Conservation (phyloP, 2,888 invertebrate genomes). For the Scotopteryx bipunctaria region DNA sequence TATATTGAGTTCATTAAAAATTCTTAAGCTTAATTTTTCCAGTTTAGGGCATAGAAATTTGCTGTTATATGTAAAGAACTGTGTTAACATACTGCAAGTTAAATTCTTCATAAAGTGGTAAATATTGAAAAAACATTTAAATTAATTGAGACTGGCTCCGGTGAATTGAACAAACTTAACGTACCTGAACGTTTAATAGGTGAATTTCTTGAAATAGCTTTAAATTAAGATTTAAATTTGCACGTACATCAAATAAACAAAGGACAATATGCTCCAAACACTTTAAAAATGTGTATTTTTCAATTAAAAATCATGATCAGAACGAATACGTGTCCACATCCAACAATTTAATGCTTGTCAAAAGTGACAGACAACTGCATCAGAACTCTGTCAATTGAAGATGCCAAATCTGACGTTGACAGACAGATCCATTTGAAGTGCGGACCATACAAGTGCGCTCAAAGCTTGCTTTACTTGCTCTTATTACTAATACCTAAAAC, state of each 20-base stretch:
- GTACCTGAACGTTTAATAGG: constrained; percentile 10
- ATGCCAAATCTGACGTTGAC: constrained; percentile 40
- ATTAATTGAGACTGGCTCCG: background rate
- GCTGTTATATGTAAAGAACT: too few species aligned
- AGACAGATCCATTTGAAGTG: too few species aligned
- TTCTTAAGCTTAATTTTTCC: too few species aligned
- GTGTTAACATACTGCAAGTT: too few species aligned
- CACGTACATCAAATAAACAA: constrained; percentile 1
- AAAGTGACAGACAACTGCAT: background rate
- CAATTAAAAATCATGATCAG: constrained; percentile 34
- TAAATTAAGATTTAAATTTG: background rate
- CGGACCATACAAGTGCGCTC: too few species aligned
- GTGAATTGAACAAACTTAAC: background rate
- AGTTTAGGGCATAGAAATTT: too few species aligned
- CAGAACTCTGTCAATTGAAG: too few species aligned
- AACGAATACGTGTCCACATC: constrained; percentile 58
- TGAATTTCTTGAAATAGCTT: background rate
- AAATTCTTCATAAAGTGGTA: too few species aligned
- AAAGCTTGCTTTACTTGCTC: too few species aligned
- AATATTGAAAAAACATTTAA: background rate
- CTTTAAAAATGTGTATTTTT: constrained; percentile 13
- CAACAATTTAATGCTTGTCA: background rate
- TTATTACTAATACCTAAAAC: too few species aligned
- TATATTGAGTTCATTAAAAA: too few species aligned
- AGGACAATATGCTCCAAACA: constrained; percentile 22